Percentiles rank a stretch among this genome's conserved stretches.
These are phyloP conservation scores for Sminthurinus aureus DNA, from an alignment of 2,888 invertebrate species.

Conservation along the genomic window DNA sequence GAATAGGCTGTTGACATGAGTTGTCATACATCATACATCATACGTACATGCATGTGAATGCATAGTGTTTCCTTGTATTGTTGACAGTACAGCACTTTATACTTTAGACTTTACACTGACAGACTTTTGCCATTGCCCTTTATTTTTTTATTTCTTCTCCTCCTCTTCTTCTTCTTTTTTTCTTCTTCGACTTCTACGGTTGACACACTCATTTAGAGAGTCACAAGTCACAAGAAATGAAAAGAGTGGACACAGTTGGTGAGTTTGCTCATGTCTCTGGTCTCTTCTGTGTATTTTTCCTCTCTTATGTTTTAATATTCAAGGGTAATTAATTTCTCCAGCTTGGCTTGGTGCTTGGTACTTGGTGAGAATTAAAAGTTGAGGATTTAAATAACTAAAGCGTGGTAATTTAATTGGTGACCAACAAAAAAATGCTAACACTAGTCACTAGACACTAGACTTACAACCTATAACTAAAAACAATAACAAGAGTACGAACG, in stretches of 20 bases:
- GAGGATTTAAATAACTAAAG: background rate
- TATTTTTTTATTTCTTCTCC: background rate
- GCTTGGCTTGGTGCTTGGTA: background rate
- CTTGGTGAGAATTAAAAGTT: background rate
- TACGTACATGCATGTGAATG: background rate
- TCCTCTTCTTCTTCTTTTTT: background rate
- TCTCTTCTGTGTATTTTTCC: background rate
- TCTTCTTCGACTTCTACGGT: background rate
- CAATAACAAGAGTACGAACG: background rate
- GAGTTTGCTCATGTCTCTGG: background rate
- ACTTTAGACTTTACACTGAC: background rate
- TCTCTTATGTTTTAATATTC: background rate
- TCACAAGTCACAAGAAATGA: background rate
- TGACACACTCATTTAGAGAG: slow-evolving; percentile 1
- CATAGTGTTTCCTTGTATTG: background rate
- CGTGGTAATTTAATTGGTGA: background rate
- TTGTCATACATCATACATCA: too few species aligned
- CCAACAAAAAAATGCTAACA: background rate
- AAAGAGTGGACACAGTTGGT: background rate
- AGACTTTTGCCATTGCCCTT: background rate
- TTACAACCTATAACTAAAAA: background rate
- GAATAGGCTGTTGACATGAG: background rate
- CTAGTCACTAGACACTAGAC: too few species aligned
- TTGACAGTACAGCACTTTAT: background rate
- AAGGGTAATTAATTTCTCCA: slow-evolving; percentile 20